phyloP scores from a whole-genome alignment of 1,140 invertebrate species.

The Armadillidium nasatum region DNA sequence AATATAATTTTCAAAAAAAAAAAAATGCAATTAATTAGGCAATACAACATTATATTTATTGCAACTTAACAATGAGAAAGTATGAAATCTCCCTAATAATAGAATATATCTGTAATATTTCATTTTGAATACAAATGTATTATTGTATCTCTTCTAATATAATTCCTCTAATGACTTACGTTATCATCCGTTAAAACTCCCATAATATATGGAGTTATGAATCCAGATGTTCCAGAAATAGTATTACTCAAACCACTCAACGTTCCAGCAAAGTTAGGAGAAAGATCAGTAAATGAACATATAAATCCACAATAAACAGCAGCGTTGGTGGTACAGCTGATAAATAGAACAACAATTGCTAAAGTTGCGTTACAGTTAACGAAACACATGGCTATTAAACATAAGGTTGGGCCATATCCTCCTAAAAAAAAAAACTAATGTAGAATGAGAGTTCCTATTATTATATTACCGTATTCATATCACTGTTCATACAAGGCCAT shows the following conservation, averaged over 20 bases:
- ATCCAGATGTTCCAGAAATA: slow-evolving; percentile 48
- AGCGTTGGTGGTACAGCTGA: slow-evolving; percentile 66
- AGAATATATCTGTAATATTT: no score
- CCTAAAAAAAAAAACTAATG: slow-evolving; percentile 50
- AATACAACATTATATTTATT: no score
- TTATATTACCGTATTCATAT: no score
- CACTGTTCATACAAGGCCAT: no score
- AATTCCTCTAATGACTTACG: slow-evolving; percentile 35
- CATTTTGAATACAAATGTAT: no score
- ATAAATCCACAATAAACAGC: slow-evolving; percentile 49
- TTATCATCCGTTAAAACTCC: slow-evolving; percentile 53
- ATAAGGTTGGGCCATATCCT: slow-evolving; percentile 65
- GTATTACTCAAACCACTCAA: slow-evolving; percentile 66
- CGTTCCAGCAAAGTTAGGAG: slow-evolving; percentile 61
- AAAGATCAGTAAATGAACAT: no score
- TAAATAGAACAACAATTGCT: slow-evolving; percentile 62
- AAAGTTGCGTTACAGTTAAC: slow-evolving; percentile 65
- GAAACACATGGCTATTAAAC: slow-evolving; percentile 69
- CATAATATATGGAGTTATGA: slow-evolving; percentile 50
- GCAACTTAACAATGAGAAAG: no score
- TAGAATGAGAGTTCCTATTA: no score
- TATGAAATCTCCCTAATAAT: no score
- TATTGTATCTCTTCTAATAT: no score
- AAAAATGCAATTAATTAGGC: no score
- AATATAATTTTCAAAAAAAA: no score